Base-by-base conservation (phyloP, 2,888 invertebrate species). In the Nomada flava region DNA sequence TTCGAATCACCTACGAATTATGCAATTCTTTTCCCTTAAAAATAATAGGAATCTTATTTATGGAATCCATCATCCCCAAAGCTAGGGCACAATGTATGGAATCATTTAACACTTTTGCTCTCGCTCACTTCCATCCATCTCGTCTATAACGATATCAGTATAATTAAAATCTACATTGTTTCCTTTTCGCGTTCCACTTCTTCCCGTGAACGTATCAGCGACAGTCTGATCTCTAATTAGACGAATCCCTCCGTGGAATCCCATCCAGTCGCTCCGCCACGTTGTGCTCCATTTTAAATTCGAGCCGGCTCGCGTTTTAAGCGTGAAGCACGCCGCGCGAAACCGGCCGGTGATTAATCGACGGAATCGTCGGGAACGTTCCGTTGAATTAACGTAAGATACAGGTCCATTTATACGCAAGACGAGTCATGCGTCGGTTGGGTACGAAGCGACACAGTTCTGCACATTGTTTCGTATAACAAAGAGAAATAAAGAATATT, bases 351-450 rank as follows among this genome's bases (percentile, higher is more conserved):
- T 62, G 72, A 71, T 67, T 69, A 82, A 81, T 81, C 81, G 76
- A 59, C 68, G 69, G 47, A 70, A 60, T 68, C 59, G 74, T 42
- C 70, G 70, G 50, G 50, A 75, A 60, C 72, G 53, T 75, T 55
- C 23, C 75, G 60, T 76, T 69, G 79, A 70, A 76, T 79, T 79
- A 73, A 76, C 73, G 59, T 10, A 59, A 73, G 79, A 73, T 82
- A 82, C 36, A 36, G 36, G 36, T 36, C 36, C 36, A 36, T 36
- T 36, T 36, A 36, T 36, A 36, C 36, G 36, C 36, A 7, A 36
- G 36, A 36, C 7, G 36, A 36, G 36, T 36, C 36, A 36, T 36
- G 36, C 36, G 7, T 7, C 36, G 36, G 36, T 36, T 36, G 36
- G 36, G 7, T 7, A 36, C 36, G 36, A 36, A 36, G 36, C 36